Conservation (phyloP, 2,888 invertebrate genomes). For the Fragum sueziense region DNA sequence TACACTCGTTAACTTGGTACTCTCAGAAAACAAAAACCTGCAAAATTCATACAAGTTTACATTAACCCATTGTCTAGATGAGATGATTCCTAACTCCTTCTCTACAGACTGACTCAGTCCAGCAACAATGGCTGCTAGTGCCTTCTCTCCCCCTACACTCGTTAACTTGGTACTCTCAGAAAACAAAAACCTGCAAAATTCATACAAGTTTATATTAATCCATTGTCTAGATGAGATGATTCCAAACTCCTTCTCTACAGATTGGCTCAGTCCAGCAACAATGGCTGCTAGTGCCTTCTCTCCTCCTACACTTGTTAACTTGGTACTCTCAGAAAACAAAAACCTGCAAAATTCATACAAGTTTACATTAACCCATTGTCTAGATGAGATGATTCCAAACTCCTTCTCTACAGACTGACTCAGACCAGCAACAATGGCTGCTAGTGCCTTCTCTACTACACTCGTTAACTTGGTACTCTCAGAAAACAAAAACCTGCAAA, state of each 20-base stretch:
- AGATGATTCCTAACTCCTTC: constrained; percentile 93
- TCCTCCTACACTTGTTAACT: constrained; percentile 91
- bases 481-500: constrained; percentile 95
- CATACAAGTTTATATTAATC: too few species aligned
- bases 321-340: constrained; percentile 98
- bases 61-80: too few species aligned
- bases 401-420: constrained; percentile 96
- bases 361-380: too few species aligned
- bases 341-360: constrained; percentile 90
- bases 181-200: constrained; percentile 93
- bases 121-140: constrained; percentile 97
- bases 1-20: constrained; percentile 93
- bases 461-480: constrained; percentile 96
- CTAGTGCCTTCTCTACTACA: constrained; percentile 93
- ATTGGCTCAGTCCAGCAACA: constrained; percentile 95
- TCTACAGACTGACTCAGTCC: constrained; percentile 96
- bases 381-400: constrained; percentile 93
- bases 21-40: constrained; percentile 98
- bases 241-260: constrained; percentile 95
- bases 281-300: constrained; percentile 98
- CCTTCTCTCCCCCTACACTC: constrained; percentile 93
- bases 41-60: too few species aligned
- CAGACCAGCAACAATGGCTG: constrained; percentile 96
- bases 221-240: constrained; percentile 92
- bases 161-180: constrained; percentile 96